These are phyloP conservation scores for Cyprinus carpio DNA, from an alignment of 2,113 vertebrate species.

Conservation along the genomic window DNA sequence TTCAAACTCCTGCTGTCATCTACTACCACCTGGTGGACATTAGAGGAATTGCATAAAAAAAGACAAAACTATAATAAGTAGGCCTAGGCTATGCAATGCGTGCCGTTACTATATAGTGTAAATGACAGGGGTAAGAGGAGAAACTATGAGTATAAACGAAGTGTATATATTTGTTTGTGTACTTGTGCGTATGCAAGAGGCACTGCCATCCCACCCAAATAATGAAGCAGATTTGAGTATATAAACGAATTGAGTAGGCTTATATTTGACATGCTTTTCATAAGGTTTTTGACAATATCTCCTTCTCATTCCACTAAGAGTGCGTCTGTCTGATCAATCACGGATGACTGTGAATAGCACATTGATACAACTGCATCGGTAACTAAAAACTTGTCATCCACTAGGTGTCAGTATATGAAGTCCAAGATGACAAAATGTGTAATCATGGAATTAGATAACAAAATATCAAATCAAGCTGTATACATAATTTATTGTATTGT, in stretches of 20 bases:
- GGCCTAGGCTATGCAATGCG: neutral
- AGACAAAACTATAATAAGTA: too few species aligned
- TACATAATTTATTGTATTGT: too few species aligned
- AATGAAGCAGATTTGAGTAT: neutral
- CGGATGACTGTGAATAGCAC: neutral
- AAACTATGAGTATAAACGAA: neutral
- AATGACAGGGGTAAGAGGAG: neutral
- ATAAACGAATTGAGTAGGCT: too few species aligned
- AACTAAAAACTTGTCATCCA: too few species aligned
- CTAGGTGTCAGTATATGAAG: neutral
- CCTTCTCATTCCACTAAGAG: neutral
- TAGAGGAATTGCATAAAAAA: constrained; percentile 11
- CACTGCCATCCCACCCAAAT: neutral
- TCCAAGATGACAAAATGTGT: too few species aligned
- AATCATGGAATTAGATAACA: too few species aligned
- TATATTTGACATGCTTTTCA: too few species aligned
- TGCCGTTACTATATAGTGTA: neutral
- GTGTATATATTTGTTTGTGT: neutral
- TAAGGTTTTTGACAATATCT: neutral
- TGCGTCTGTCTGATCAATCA: neutral
- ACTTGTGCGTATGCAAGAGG: neutral
- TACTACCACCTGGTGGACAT: constrained; percentile 48
- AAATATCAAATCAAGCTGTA: too few species aligned
- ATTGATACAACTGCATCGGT: neutral
- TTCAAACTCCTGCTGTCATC: constrained; percentile 47